Evolutionary conservation across 2,113 vertebrate genomes (phyloP), one percentile per base, ranked within the genome.

Genomic region (Toxotes chatareus): DNA sequence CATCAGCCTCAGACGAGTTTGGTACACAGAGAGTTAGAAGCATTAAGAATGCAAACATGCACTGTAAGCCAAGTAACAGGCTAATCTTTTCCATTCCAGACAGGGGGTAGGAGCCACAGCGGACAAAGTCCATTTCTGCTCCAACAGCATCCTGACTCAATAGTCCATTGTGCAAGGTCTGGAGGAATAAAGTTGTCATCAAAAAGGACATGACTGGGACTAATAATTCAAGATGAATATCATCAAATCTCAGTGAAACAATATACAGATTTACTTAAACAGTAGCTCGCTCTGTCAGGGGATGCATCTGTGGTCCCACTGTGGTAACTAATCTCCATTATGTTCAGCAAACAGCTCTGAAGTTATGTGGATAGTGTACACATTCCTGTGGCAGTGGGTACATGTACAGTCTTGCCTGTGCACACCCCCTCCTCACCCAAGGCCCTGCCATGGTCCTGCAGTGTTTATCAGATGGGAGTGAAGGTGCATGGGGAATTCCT

Each of bases 401-500:
- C 92, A 80, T 77, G 92, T 82, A 79, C 64, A 77, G 86, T 89
- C 93, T 69, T 91, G 91, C 63, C 75, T 80, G 44, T 80, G 62
- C 53, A 53, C 55, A 47, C 68, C 34, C 60, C 57, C 80, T 68
- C 68, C 73, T 66, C 77, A 86, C 64, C 78, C 61, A 49, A 65
- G 51, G 66, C 66, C 47, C 65, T 56, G 78, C 73, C 81, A 84
- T 63, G 73, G 79, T 81, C 88, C 83, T 69, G 82, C 82, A 84
- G 51, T 71, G 81, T 92, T 89, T 94, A 91, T 91, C 93, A 89
- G 91, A 94, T 90, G 74, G 87, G 84, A 82, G 78, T 3, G 70
- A 91, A 92, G 91, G 90, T 91, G 71, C 85, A 83, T 63, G 80
- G 65, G 69, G 83, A 93, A 95, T 95, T 94, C 93, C 93, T 82